Percentiles rank a stretch among this genome's conserved stretches.
These are phyloP conservation scores for Dendrocincla fuliginosa DNA, from an alignment of 2,797 vertebrate genomes.

Conservation along the genomic window DNA sequence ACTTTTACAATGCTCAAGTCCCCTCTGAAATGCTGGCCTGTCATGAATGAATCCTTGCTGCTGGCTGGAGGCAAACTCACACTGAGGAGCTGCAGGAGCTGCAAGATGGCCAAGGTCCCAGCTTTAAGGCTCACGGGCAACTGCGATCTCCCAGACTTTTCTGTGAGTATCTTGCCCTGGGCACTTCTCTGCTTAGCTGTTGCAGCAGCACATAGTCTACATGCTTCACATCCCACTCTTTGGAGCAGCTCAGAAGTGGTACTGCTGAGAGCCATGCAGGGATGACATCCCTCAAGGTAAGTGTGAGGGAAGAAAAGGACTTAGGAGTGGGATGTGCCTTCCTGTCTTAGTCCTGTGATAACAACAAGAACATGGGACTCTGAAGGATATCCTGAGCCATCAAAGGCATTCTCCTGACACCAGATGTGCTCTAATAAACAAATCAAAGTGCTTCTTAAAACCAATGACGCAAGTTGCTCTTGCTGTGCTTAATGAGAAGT, in stretches of 20 bases:
- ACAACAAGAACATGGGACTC: not conserved
- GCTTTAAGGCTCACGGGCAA: not conserved
- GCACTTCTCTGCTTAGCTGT: not conserved
- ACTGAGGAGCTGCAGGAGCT: fast-evolving
- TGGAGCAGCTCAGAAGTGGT: not conserved
- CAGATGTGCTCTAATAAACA: not conserved
- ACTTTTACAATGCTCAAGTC: not conserved
- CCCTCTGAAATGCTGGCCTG: not conserved
- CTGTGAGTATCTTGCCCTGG: not conserved
- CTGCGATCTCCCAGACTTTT: not conserved
- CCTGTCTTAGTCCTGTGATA: not conserved
- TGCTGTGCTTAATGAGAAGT: not conserved
- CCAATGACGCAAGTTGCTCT: not conserved
- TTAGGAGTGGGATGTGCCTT: not conserved
- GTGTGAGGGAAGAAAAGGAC: not conserved
- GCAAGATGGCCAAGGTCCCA: not conserved
- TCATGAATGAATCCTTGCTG: not conserved
- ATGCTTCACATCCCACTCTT: not conserved
- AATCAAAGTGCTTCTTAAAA: not conserved
- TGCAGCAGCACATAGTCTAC: not conserved
- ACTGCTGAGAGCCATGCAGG: not conserved
- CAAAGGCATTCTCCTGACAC: not conserved
- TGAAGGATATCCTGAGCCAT: not conserved
- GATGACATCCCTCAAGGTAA: not conserved
- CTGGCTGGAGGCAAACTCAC: not conserved